A percentile compares a stretch with the other conserved stretches of the same genome.
phyloP scores from a whole-genome alignment of 2,113 vertebrate species.

The Rostratula benghalensis region DNA sequence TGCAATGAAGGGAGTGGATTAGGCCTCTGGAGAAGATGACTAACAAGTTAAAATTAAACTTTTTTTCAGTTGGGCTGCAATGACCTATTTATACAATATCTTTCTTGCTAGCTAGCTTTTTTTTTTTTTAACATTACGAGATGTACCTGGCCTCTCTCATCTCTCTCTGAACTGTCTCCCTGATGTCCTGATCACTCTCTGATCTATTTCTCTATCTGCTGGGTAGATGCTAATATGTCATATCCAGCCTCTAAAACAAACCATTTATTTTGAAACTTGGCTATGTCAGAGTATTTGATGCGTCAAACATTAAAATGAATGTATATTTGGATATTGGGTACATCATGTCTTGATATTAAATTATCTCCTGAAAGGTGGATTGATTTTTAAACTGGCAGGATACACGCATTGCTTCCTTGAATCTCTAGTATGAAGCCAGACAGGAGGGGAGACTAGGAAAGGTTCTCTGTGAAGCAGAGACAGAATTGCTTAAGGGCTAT shows the following conservation, averaged over 20 bases:
- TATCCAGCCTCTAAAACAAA: conserved; percentile 72
- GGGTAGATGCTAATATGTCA: conserved; percentile 71
- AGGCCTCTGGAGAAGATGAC: conserved; percentile 31
- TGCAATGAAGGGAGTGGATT: neutral
- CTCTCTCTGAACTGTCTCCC: conserved; percentile 68
- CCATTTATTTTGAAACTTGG: conserved; percentile 67
- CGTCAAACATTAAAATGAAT: conserved; percentile 53
- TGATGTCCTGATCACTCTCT: conserved; percentile 71
- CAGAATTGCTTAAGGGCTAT: conserved; percentile 33
- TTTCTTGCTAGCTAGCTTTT: conserved; percentile 27
- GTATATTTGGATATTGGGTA: conserved; percentile 48
- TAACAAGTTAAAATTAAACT: conserved; percentile 57
- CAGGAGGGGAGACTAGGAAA: neutral
- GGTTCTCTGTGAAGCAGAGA: neutral
- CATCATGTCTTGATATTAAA: conserved; percentile 53
- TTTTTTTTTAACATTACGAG: conserved; percentile 17
- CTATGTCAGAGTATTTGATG: conserved; percentile 26
- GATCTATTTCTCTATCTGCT: conserved; percentile 68
- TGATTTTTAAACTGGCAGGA: conserved; percentile 55
- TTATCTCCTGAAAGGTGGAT: conserved; percentile 42
- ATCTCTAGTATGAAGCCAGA: neutral
- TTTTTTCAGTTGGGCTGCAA: conserved; percentile 19
- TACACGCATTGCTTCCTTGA: conserved; percentile 37
- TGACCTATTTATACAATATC: conserved; percentile 68
- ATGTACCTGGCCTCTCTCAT: conserved; percentile 56